A percentile compares a stretch with the other conserved stretches of the same genome.
These are phyloP conservation scores for Platerodrilus igneus DNA, from an alignment of 2,888 invertebrate species.

Conservation along the genomic window DNA sequence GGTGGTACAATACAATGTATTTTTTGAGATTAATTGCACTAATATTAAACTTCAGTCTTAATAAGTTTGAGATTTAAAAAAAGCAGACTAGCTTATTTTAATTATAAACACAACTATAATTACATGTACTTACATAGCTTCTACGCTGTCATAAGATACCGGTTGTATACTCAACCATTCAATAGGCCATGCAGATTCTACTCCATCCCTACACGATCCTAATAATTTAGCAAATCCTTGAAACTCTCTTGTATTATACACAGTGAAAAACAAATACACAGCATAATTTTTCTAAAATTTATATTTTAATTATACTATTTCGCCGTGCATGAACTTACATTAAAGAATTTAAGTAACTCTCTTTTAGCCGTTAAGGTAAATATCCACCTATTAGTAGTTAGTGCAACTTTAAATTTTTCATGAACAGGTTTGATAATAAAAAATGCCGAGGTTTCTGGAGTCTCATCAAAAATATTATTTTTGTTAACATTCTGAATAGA, in stretches of 20 bases:
- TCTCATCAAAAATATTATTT: no score
- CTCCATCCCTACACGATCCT: slow-evolving; percentile 16
- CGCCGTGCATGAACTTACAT: slow-evolving; percentile 45
- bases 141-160: slow-evolving; percentile 20
- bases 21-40: no score
- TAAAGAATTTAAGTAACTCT: slow-evolving; percentile 56
- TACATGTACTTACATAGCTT: slow-evolving; percentile 8
- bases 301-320: slow-evolving; percentile 16
- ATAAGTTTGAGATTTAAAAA: no score
- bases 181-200: slow-evolving; percentile 22
- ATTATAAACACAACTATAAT: no score
- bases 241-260: slow-evolving; percentile 45
- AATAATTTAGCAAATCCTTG: slow-evolving; percentile 32
- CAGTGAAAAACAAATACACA: slow-evolving; percentile 52
- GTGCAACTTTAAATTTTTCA: slow-evolving; percentile 55
- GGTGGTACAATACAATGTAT: no score
- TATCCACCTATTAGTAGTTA: slow-evolving; percentile 53
- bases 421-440: slow-evolving; percentile 59
- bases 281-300: slow-evolving; percentile 43
- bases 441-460: slow-evolving; percentile 49
- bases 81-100: no score
- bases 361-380: slow-evolving; percentile 59
- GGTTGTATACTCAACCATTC: slow-evolving; percentile 30
- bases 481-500: no score
- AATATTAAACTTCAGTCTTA: no score